A percentile compares a stretch with the other conserved stretches of the same genome.
Conservation (phyloP, 1,140 invertebrate species). For the Lepidotrigona ventralis region DNA sequence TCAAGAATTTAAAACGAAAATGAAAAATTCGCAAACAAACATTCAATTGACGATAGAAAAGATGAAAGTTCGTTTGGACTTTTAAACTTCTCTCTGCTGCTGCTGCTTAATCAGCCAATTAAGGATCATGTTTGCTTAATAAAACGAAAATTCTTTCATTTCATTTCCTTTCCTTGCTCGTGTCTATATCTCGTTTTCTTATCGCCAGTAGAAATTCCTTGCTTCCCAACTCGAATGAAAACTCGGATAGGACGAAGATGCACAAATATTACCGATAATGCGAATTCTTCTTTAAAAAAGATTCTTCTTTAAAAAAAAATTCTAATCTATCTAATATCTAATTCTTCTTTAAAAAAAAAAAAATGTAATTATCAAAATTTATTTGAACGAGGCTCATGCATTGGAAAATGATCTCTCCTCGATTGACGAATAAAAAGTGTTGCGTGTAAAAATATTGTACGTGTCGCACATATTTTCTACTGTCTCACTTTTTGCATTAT, state of each 20-base stretch:
- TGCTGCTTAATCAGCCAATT: not conserved
- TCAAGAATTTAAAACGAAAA: constrained; percentile 24
- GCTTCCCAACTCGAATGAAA: not conserved
- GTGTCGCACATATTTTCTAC: not conserved
- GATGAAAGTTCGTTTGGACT: not conserved
- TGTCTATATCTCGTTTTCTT: not conserved
- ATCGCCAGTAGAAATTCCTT: too few relatives aligned
- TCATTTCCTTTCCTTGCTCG: not conserved
- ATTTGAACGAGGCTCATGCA: too few relatives aligned
- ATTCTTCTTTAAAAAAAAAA: too few relatives aligned
- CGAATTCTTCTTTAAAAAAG: not conserved
- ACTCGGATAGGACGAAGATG: not conserved
- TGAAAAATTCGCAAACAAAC: constrained; percentile 10
- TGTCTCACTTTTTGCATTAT: not conserved
- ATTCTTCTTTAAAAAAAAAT: too few relatives aligned
- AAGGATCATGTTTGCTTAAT: not conserved
- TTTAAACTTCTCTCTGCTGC: not conserved
- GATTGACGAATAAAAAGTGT: too few relatives aligned
- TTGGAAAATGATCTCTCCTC: too few relatives aligned
- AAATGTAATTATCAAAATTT: too few relatives aligned
- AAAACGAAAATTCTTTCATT: not conserved
- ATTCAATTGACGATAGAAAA: not conserved
- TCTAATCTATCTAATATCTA: too few relatives aligned
- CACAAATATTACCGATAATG: not conserved
- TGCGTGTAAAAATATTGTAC: too few relatives aligned